These are phyloP conservation scores for Drosophila persimilis DNA, from an alignment of 1,140 invertebrate species.

Conservation along the genomic window DNA sequence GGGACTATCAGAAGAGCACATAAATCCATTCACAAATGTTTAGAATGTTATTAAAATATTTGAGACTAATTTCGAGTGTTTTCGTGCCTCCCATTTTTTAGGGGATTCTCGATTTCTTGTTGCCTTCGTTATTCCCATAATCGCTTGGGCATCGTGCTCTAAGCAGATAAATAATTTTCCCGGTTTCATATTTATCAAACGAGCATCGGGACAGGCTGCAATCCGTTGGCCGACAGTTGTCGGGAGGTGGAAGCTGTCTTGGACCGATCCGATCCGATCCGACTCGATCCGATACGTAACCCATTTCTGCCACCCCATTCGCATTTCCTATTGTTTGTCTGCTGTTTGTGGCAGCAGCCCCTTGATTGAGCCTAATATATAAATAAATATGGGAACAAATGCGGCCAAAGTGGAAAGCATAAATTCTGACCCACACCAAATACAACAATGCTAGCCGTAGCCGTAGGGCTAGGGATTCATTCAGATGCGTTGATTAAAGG, in stretches of 20 bases:
- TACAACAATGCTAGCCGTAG: conserved; percentile 6
- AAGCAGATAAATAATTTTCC: conserved; percentile 65
- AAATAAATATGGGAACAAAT: conserved; percentile 70
- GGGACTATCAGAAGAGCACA: conserved; percentile 60
- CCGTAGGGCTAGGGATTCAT: conserved; percentile 16
- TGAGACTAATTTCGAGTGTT: conserved; percentile 78
- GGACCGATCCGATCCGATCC: conserved; percentile 14
- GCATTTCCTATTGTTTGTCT: conserved; percentile 52
- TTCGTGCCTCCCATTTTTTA: conserved; percentile 32
- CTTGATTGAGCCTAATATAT: conserved; percentile 66
- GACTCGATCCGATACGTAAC: conserved; percentile 22
- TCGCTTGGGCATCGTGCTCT: conserved; percentile 52
- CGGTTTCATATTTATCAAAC: conserved; percentile 63
- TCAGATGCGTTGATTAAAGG: neutral
- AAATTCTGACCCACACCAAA: conserved; percentile 46
- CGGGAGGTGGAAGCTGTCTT: neutral
- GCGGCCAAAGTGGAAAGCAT: conserved; percentile 69
- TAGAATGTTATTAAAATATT: conserved; percentile 82
- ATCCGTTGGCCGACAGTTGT: conserved; percentile 57
- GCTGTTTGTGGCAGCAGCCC: conserved; percentile 31
- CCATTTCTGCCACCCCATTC: conserved; percentile 57
- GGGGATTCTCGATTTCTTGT: conserved; percentile 41
- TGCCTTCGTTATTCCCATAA: conserved; percentile 57
- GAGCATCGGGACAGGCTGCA: conserved; percentile 44
- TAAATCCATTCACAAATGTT: conserved; percentile 82